A percentile compares a stretch with the other conserved stretches of the same genome.
Conservation (phyloP, 2,888 invertebrate genomes). For the Aplocera efformata region DNA sequence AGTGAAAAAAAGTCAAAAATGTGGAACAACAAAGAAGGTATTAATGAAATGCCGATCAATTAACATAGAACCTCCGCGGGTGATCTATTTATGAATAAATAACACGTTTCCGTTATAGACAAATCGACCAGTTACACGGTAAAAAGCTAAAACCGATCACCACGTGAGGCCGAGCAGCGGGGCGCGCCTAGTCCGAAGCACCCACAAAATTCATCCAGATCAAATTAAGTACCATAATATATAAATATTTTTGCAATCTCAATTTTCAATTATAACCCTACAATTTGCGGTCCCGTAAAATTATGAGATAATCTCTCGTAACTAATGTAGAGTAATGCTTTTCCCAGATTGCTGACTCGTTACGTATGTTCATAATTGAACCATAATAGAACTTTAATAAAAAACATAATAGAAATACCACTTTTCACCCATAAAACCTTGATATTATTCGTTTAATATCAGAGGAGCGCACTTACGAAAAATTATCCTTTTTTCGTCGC, state of each 20-base stretch:
- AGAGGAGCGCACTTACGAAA: conserved; percentile 48
- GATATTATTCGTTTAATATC: conserved; percentile 48
- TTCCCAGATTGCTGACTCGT: neutral
- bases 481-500: conserved; percentile 46
- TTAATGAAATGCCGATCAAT: conserved; percentile 67
- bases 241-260: conserved; percentile 31
- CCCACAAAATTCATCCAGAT: conserved; percentile 33
- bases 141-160: conserved; percentile 61
- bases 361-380: conserved; percentile 13
- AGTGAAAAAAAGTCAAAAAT: conserved; percentile 41
- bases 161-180: conserved; percentile 61
- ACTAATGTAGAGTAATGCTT: too few species aligned
- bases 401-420: conserved; percentile 45
- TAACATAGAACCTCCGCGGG: conserved; percentile 57
- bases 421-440: conserved; percentile 47
- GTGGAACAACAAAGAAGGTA: conserved; percentile 51
- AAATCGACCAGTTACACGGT: conserved; percentile 54
- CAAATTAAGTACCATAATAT: conserved; percentile 11
- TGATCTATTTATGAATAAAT: conserved; percentile 63
- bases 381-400: conserved; percentile 33
- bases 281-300: neutral
- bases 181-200: conserved; percentile 43
- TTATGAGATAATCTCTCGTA: too few species aligned
- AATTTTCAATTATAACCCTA: neutral
- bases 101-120: conserved; percentile 59